Evolutionary conservation across 2,113 vertebrate species (phyloP).

Genomic region (Myrmecophaga tridactyla): DNA sequence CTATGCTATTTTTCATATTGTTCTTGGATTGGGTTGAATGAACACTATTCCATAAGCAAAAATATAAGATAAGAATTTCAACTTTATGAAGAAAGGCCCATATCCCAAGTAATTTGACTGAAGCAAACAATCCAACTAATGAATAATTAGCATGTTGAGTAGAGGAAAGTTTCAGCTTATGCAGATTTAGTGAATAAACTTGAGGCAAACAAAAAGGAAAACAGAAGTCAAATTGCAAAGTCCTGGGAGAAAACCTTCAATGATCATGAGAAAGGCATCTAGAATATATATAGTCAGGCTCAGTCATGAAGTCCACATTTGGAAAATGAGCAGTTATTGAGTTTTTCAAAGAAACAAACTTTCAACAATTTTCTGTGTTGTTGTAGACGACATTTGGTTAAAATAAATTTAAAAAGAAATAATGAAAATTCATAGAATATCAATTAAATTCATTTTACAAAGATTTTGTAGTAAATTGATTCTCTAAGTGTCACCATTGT

Average conservation of each 20-base stretch:
- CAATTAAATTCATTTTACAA: not conserved
- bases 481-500: not conserved
- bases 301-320: rapidly evolving
- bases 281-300: rapidly evolving
- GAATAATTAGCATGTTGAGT: not conserved
- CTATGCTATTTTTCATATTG: not conserved
- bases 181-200: not conserved
- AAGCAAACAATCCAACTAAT: not conserved
- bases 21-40: not conserved
- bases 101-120: not conserved
- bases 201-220: not conserved
- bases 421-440: not conserved
- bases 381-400: not conserved
- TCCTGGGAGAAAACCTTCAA: not conserved
- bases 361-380: not conserved
- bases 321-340: not conserved
- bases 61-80: not conserved
- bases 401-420: not conserved
- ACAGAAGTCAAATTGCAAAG: not conserved
- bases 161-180: not conserved
- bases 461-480: not conserved
- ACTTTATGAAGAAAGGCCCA: not conserved
- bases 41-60: not conserved
- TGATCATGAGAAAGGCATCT: not conserved
- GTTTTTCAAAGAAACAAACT: not conserved